Evolutionary conservation across 2,888 invertebrate species (phyloP), one percentile per base, ranked within the genome.

Genomic region (Apocheima hispidaria): DNA sequence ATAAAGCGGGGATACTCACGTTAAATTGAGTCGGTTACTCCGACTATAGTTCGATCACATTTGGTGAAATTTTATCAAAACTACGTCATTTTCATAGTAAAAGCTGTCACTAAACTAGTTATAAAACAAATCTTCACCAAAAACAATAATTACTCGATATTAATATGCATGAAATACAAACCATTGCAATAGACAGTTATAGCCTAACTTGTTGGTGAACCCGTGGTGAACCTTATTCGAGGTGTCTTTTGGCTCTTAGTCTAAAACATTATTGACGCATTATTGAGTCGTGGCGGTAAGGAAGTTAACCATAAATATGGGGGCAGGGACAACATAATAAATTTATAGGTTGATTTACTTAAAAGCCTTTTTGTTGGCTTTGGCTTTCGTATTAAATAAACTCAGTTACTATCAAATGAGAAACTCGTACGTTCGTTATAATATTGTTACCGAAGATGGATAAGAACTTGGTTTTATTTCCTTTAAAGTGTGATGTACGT

Each of bases 221-320:
- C n/a, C n/a, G n/a, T n/a, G n/a, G n/a, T n/a, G n/a, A n/a, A 12
- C 18, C 54, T 50, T 38, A 44, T n/a, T 16, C 43, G 4, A 38
- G 50, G 2, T 50, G 20, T 7, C 2, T 1, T 14, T 4, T 16
- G 35, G 48, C 61, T 62, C 61, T 10, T 23, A 21, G 41, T 20
- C 52, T 52, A 52, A 10, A 48, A 41, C 56, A 51, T 56, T 71
- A 74, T 83, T 84, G 86, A 83, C 81, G 81, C 75, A 77, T 83
- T 84, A 87, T 86, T 82, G 84, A 86, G 82, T 81, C 78, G 77
- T 79, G 79, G 75, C 69, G 74, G 72, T 70, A 68, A 80, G 82
- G 81, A 82, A 83, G 75, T 73, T 69, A 79, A 73, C 79, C 80
- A 76, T 82, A 77, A 84, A 83, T 79, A 80, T 77, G 58, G 59